phyloP scores from a whole-genome alignment of 2,797 vertebrate genomes.

The Enteromius argenteus region DNA sequence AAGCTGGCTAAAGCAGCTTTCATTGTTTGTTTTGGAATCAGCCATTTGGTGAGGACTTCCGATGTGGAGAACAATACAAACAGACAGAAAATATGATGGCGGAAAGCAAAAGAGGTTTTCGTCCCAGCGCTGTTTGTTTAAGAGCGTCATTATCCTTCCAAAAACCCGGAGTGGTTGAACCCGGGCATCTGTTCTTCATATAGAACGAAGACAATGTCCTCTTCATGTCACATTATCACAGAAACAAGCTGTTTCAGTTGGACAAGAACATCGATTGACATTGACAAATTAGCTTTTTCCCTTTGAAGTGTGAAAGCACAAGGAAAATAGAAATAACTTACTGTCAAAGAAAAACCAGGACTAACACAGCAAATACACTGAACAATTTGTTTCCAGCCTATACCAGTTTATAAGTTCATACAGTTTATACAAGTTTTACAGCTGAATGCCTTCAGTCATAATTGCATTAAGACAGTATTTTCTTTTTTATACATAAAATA shows the following conservation, averaged over 20 bases:
- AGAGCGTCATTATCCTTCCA: conserved; percentile 14
- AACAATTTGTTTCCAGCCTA: not conserved
- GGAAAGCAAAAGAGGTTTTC: conserved; percentile 27
- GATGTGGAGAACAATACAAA: conserved; percentile 52
- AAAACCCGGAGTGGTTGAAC: not conserved
- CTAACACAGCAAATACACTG: not conserved
- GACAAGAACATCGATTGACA: conserved; percentile 29
- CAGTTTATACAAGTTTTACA: not conserved
- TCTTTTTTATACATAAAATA: not conserved
- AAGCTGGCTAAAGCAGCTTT: conserved; percentile 60
- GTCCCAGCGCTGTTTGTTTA: conserved; percentile 6
- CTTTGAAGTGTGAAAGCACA: not conserved
- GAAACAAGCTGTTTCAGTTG: conserved; percentile 40
- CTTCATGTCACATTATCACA: not conserved
- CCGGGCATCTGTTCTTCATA: conserved; percentile 4
- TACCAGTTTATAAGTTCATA: not conserved
- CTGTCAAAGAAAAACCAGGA: not conserved
- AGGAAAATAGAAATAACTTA: conserved; percentile 4
- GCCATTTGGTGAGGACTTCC: conserved; percentile 50
- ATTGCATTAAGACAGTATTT: not conserved
- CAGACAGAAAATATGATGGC: conserved; percentile 26
- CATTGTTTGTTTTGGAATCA: conserved; percentile 61
- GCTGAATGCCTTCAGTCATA: not conserved
- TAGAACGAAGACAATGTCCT: conserved; percentile 11
- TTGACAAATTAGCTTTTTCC: conserved; percentile 9